Evolutionary conservation across 1,140 invertebrate genomes (phyloP), one percentile per base, ranked within the genome.

Genomic region (Alviniconcha marisindica): DNA sequence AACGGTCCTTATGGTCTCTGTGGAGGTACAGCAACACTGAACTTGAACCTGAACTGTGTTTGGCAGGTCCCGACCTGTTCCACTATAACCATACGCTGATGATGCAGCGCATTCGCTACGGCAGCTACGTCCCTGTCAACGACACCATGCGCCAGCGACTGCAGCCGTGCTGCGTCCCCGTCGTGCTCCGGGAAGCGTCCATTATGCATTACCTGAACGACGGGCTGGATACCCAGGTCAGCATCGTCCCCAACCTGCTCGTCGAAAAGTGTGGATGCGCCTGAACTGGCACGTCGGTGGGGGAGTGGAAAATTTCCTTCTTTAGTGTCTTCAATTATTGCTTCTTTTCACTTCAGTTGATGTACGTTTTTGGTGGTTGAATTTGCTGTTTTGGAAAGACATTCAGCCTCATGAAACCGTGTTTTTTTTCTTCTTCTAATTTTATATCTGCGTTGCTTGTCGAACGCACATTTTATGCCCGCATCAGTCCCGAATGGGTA

Each of bases 111-210:
- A 28, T 51, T 1, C 73, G 73, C 42, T 76, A 28, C 73, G 73
- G 73, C 24, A 76, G 73, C 28, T 31, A 71, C 36, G 31, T 5
- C 10, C 69, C 66, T 1, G 60, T 54, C 21, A 56, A 84, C 48
- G 42, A 42, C 36, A 81, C 73, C 48, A 33, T 80, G 56, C 24
- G 56, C 5, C 44, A 83, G 33, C 44, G 81, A 42, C 31, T 87
- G 80, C 77, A 78, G 42, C 84, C 86, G 18, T 89, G 88, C 78
- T 89, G 88, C 82, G 77, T 86, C 0, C 88, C 88, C 0, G 85
- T 89, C 0, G 86, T 87, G 12, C 88, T 85, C 44, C 44, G 54
- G 2, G 80, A 77, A 21, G 48, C 86, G 5, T 82, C 86, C 77
- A 87, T 83, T 38, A 77, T 87, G 38, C 60, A 88, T 73, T 88